phyloP scores from a whole-genome alignment of 2,888 invertebrate genomes.

The Aphidoletes aphidimyza region DNA sequence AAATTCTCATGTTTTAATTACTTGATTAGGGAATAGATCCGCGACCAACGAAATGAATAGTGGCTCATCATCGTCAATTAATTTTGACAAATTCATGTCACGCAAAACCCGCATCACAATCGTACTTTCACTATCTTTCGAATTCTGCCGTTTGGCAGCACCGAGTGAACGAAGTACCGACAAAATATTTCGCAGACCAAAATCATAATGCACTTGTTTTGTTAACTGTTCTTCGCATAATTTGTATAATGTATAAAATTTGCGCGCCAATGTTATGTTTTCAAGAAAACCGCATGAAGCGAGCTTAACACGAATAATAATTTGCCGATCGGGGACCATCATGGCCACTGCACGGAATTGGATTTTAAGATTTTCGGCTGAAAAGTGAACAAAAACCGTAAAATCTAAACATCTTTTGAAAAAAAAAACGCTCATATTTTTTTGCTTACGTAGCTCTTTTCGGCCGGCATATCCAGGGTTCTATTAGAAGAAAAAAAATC shows the following conservation, averaged over 20 bases:
- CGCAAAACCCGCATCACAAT: constrained; percentile 97
- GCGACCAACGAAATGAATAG: constrained; percentile 96
- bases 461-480: constrained; percentile 98
- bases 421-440: not conserved
- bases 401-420: not conserved
- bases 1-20: not conserved
- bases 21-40: constrained; percentile 88
- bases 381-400: not conserved
- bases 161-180: constrained; percentile 94
- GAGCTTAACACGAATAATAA: constrained; percentile 94
- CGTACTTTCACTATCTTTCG: constrained; percentile 92
- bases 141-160: constrained; percentile 89
- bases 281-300: constrained; percentile 96
- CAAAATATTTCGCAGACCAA: constrained; percentile 93
- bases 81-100: constrained; percentile 97
- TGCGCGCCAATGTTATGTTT: constrained; percentile 92
- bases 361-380: constrained; percentile 92
- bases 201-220: constrained; percentile 97
- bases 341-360: constrained; percentile 98
- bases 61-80: constrained; percentile 97
- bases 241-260: constrained; percentile 96
- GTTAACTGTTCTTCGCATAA: constrained; percentile 97
- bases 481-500: constrained; percentile 67
- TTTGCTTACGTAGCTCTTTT: constrained; percentile 80
- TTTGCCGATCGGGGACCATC: constrained; percentile 98